Conservation (phyloP, 2,888 invertebrate genomes). For the Brenthis hecate region DNA sequence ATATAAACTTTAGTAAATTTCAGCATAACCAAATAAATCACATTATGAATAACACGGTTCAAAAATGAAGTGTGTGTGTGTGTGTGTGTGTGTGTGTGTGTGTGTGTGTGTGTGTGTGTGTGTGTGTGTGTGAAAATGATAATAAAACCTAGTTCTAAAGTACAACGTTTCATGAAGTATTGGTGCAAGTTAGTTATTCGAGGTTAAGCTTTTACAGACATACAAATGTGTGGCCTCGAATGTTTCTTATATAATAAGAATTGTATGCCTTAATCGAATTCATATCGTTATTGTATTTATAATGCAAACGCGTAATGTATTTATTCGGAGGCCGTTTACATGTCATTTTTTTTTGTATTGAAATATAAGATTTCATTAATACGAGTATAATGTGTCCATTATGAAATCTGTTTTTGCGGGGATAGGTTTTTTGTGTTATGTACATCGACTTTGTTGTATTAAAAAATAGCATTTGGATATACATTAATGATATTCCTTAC, state of each 20-base stretch:
- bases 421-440: not conserved
- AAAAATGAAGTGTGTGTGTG: not conserved
- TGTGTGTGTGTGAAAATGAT: constrained; percentile 25
- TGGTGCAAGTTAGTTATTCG: constrained; percentile 28
- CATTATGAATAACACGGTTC: not conserved
- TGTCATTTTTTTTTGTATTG: not conserved
- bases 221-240: constrained; percentile 18
- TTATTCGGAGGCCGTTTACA: constrained; percentile 36
- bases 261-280: constrained; percentile 77
- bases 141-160: constrained; percentile 33
- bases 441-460: not conserved
- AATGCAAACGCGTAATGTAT: constrained; percentile 57
- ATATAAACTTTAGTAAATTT: not conserved
- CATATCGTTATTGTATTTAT: constrained; percentile 80
- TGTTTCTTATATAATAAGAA: constrained; percentile 79
- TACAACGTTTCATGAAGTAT: constrained; percentile 33
- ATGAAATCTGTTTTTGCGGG: no score
- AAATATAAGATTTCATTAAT: no score
- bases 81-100: constrained; percentile 11
- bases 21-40: constrained; percentile 6
- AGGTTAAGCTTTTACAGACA: constrained; percentile 7
- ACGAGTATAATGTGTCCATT: no score
- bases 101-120: not conserved
- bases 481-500: not conserved
- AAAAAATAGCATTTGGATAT: not conserved